A percentile compares a stretch with the other conserved stretches of the same genome.
phyloP scores from a whole-genome alignment of 1,140 invertebrate species.

The Chymomyza costata region DNA sequence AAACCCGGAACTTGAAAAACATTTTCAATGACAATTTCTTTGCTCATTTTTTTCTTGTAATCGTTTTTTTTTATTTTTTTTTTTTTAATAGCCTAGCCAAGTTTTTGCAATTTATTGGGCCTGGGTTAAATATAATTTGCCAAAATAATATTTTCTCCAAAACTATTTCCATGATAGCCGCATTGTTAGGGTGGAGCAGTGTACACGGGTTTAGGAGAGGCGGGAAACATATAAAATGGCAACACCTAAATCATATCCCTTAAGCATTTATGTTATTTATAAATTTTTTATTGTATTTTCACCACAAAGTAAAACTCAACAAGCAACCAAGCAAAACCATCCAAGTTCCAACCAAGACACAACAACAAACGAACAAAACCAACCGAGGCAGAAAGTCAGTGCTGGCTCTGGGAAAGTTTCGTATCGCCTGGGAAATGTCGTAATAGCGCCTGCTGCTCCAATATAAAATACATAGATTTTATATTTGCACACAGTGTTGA shows the following conservation, averaged over 20 bases:
- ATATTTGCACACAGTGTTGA: constrained; percentile 15
- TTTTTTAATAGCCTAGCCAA: too few relatives aligned
- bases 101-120: too few relatives aligned
- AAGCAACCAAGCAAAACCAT: neutral
- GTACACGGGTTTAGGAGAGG: too few relatives aligned
- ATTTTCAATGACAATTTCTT: too few relatives aligned
- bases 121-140: too few relatives aligned
- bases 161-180: too few relatives aligned
- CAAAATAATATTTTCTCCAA: too few relatives aligned
- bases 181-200: too few relatives aligned
- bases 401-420: constrained; percentile 9
- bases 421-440: constrained; percentile 56
- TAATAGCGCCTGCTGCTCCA: constrained; percentile 47
- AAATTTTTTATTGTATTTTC: constrained; percentile 28
- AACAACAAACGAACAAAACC: neutral
- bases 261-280: constrained; percentile 68
- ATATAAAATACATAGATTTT: constrained; percentile 53
- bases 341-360: neutral
- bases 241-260: constrained; percentile 66
- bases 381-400: neutral
- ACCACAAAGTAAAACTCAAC: neutral
- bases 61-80: too few relatives aligned
- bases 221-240: too few relatives aligned
- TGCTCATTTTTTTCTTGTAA: too few relatives aligned
- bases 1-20: too few relatives aligned